Evolutionary conservation across 2,888 invertebrate genomes (phyloP), one percentile per base, ranked within the genome.

Genomic region (Cheilosia scutellata): DNA sequence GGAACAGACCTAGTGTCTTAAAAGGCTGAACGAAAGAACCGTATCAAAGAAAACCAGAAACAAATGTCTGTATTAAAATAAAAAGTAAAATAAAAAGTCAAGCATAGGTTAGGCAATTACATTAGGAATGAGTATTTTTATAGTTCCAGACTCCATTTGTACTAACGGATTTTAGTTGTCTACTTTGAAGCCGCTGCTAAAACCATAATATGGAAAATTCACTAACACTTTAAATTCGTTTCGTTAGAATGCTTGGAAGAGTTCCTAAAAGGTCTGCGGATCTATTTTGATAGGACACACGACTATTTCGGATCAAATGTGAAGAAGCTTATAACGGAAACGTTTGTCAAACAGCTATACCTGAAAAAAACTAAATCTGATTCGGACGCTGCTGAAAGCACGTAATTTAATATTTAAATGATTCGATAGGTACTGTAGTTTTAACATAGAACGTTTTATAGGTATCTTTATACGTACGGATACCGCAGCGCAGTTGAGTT

Each of bases 271-370:
- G 88, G 88, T n/a, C 76, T 90, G 7, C 87, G 88, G 29, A 90
- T 90, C 29, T 58, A 82, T 72, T 80, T 89, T 25, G 89, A 90
- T 60, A 76, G 76, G n/a, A 72, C 82, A 0, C 89, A 90, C 66
- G 42, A 87, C 0, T 89, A 80, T 76, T 90, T 90, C 76, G 89
- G 89, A 0, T 11, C 82, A 20, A 88, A 89, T 82, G 27, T 89
- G 5, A 90, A 88, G 51, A 90, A 90, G 57, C 80, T 89, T 7
- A 86, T 90, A n/a, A 88, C 88, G 0, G 90, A 90, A 2, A 89
- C 89, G 9, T 90, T 89, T 76, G 89, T 89, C 4, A 90, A 89
- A 65, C 90, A 90, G 78, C 82, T 90, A 5, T 90, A 90, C 68
- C 80, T 90, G 37, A 89, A 89, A 66, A 88, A 88, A 31, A 88